Evolutionary conservation across 1,140 invertebrate species (phyloP).

Genomic region (Drosophila sturtevanti): DNA sequence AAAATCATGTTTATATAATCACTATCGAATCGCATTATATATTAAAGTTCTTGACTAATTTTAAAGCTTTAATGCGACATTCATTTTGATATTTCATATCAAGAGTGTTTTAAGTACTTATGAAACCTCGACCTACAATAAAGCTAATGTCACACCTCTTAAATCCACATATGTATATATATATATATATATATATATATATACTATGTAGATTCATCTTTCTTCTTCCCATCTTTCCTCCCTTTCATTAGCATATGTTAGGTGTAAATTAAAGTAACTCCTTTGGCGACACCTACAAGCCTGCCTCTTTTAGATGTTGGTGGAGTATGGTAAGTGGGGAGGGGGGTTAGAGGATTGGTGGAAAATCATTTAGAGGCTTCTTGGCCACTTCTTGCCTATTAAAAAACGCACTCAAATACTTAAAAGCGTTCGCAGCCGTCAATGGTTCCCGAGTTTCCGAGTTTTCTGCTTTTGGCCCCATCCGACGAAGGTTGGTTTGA

Average conservation of each 20-base stretch:
- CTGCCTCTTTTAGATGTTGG: conserved; percentile 6
- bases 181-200: no score
- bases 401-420: conserved; percentile 53
- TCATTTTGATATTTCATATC: no score
- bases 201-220: not conserved
- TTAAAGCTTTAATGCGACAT: no score
- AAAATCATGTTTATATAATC: no score
- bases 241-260: conserved; percentile 54
- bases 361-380: not conserved
- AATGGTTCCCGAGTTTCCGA: conserved; percentile 3
- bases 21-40: no score
- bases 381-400: conserved; percentile 26
- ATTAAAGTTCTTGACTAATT: no score
- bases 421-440: conserved; percentile 11
- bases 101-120: not conserved
- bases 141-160: not conserved
- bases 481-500: not conserved
- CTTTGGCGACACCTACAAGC: conserved; percentile 8
- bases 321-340: not conserved
- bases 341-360: no score
- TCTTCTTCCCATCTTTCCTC: not conserved
- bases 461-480: not conserved
- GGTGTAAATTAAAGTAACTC: conserved; percentile 29
- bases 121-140: conserved; percentile 3
- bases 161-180: no score